Base-by-base conservation (phyloP, 2,888 invertebrate genomes). In the Sarcophaga variegata region DNA sequence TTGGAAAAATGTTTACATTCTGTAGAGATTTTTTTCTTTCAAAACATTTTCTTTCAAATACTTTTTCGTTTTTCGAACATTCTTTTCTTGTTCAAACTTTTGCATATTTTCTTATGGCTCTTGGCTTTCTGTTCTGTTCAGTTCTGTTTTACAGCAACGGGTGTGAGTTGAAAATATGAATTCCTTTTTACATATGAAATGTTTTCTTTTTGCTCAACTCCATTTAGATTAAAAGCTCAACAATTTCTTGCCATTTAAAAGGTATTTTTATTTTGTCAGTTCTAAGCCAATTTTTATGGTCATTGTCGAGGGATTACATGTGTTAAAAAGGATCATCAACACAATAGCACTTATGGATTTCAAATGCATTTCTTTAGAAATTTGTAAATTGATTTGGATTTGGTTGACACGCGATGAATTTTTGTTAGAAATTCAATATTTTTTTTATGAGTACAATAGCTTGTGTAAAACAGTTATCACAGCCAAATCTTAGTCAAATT, bases 1-100 rank as follows among this genome's bases (percentile, higher is more conserved):
- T 76, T 81, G 62, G 25, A 77, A 76, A 81, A 72, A 71, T 76
- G 66, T 85, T 85, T 49, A 69, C 71, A 85, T 75, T 79, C 59
- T 77, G 62, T 25, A 60, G 69, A 45, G 27, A 37, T 45, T 20
- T 67, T 67, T 60, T 27, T 20, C 49, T 66, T 25, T 27, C 3
- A 54, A 63, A 79, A 71, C 54, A 62, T 82, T 82, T 71, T 71
- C 45, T 71, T 70, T 60, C 20, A 67, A 47, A 62, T 74, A 62
- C 47, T 49, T 74, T 67, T 60, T 27, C n/a, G 20, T 69, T 63
- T 60, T 71, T 11, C 25, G 3, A 37, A 69, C 17, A 25, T 78
- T 25, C 60, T 75, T 75, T 49, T 22, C 10, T 8, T 66, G 3
- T 70, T 12, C n/a, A 59, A 22, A 64, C 25, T 47, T 63, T 22